Conservation (phyloP, 1,140 invertebrate genomes). For the Trissolcus basalis region DNA sequence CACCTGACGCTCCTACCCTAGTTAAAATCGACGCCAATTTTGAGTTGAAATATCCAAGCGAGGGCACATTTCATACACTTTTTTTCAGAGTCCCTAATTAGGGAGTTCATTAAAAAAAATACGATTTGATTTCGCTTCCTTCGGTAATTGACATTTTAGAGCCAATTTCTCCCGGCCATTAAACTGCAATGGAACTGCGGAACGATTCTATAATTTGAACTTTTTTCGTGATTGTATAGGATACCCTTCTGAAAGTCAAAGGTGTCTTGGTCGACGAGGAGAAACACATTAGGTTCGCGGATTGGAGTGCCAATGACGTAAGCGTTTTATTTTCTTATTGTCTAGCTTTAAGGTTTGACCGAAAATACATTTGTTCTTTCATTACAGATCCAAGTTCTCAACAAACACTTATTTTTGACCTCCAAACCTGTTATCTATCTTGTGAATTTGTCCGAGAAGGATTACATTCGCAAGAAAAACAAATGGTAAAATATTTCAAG, state of each 20-base stretch:
- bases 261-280: slow-evolving; percentile 90
- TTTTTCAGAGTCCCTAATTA: slow-evolving; percentile 45
- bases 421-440: slow-evolving; percentile 98
- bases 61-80: slow-evolving; percentile 40
- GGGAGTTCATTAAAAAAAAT: slow-evolving; percentile 36
- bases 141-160: slow-evolving; percentile 36
- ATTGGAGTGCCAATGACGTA: slow-evolving; percentile 96
- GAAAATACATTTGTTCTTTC: slow-evolving; percentile 2
- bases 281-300: slow-evolving; percentile 93
- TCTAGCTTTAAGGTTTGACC: background rate
- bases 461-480: slow-evolving; percentile 99
- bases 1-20: slow-evolving; percentile 46
- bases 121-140: slow-evolving; percentile 35
- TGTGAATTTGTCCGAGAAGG: slow-evolving; percentile 98
- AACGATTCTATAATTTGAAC: slow-evolving; percentile 20
- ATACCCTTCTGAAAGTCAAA: slow-evolving; percentile 91
- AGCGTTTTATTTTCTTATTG: slow-evolving; percentile 68
- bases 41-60: slow-evolving; percentile 31
- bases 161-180: slow-evolving; percentile 9
- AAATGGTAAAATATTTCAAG: slow-evolving; percentile 97
- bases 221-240: slow-evolving; percentile 76
- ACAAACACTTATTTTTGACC: slow-evolving; percentile 98
- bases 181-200: slow-evolving; percentile 26
- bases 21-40: slow-evolving; percentile 57
- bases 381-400: slow-evolving; percentile 94